Conservation (phyloP, 2,797 vertebrate species). For the Balearica regulorum region DNA sequence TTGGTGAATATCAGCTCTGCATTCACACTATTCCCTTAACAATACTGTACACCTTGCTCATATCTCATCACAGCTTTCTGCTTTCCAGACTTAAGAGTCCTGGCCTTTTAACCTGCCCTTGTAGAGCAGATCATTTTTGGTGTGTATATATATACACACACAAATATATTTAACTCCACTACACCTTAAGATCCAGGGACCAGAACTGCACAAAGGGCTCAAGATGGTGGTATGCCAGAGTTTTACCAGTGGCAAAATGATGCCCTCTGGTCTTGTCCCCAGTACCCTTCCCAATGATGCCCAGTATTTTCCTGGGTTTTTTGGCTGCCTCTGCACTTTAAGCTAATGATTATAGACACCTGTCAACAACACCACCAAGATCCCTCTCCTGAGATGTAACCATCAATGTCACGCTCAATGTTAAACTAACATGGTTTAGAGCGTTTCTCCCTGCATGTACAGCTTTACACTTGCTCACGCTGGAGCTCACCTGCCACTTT, state of each 20-base stretch:
- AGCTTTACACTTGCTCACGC: rapidly evolving
- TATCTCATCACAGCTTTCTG: not conserved
- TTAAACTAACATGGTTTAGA: not conserved
- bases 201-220: not conserved
- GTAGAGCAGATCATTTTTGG: not conserved
- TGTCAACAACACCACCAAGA: not conserved
- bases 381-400: not conserved
- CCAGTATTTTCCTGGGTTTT: not conserved
- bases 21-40: not conserved
- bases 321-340: not conserved
- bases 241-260: not conserved
- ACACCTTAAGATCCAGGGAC: not conserved
- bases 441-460: not conserved
- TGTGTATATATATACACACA: not conserved
- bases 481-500: not conserved
- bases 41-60: not conserved
- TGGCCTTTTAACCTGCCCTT: not conserved
- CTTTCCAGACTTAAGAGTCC: not conserved
- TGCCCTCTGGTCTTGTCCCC: not conserved
- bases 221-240: not conserved
- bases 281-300: not conserved
- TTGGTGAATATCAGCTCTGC: not conserved
- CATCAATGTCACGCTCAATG: rapidly evolving
- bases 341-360: not conserved
- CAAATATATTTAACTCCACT: not conserved